Percentiles rank a stretch among this genome's conserved stretches.
phyloP scores from a whole-genome alignment of 2,113 vertebrate genomes.

The Macaca nemestrina region DNA sequence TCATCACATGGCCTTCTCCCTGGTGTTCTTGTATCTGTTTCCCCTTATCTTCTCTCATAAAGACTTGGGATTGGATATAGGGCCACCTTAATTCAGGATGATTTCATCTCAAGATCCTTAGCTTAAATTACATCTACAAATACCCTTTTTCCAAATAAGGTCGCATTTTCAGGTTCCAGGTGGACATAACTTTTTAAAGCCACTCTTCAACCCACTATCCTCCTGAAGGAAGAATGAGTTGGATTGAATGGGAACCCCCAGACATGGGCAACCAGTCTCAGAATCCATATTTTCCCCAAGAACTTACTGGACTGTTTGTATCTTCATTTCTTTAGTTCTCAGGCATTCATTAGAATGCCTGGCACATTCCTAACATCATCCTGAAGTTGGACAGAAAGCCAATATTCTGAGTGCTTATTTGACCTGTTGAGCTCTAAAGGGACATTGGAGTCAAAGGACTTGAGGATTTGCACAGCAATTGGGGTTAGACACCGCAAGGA shows the following conservation, averaged over 20 bases:
- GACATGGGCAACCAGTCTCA: not conserved
- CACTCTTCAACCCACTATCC: not conserved
- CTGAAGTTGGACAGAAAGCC: not conserved
- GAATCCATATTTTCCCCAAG: not conserved
- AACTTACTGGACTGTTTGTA: too few relatives aligned
- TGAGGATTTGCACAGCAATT: not conserved
- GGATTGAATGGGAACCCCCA: not conserved
- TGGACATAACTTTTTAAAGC: too few relatives aligned
- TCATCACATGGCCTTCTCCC: not conserved
- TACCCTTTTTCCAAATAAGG: not conserved
- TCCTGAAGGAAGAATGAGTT: not conserved
- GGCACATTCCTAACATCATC: not conserved
- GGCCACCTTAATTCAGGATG: not conserved
- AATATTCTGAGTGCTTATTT: not conserved
- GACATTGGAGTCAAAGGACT: not conserved
- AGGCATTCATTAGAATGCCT: not conserved
- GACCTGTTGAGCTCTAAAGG: not conserved
- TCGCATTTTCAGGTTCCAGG: not conserved
- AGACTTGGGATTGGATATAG: not conserved
- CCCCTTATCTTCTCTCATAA: not conserved
- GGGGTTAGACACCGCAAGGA: not conserved
- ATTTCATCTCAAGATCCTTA: not conserved
- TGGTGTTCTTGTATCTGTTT: not conserved
- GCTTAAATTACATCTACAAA: not conserved
- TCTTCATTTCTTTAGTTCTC: not conserved